phyloP scores from a whole-genome alignment of 2,888 invertebrate genomes.

The Plemyria rubiginata region DNA sequence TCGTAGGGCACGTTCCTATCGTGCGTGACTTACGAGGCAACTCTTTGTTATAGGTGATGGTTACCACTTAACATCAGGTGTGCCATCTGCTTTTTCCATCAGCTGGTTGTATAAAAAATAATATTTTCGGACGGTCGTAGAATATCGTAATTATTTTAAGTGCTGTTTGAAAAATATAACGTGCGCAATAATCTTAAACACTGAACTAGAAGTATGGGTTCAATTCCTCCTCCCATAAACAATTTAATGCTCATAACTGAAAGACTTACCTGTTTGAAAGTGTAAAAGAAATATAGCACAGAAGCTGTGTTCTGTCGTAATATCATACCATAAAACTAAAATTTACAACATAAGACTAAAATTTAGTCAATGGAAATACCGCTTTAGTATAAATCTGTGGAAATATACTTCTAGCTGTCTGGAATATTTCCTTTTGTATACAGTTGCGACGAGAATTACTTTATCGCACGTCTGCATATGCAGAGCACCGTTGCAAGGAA shows the following conservation, averaged over 20 bases:
- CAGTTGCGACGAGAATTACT: conserved; percentile 52
- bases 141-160: too few relatives aligned
- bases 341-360: conserved; percentile 11
- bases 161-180: too few relatives aligned
- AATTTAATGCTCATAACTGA: background rate
- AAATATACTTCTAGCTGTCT: conserved; percentile 48
- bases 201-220: too few relatives aligned
- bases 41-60: too few relatives aligned
- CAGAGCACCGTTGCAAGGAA: conserved; percentile 47
- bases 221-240: background rate
- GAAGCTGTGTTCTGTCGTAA: background rate
- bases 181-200: too few relatives aligned
- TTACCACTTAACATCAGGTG: too few relatives aligned
- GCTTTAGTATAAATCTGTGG: conserved; percentile 48
- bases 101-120: too few relatives aligned
- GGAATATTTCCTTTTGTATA: conserved; percentile 58
- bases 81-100: too few relatives aligned
- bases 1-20: too few relatives aligned
- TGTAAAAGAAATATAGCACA: background rate
- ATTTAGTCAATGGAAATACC: conserved; percentile 42
- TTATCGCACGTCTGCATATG: conserved; percentile 63
- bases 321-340: conserved; percentile 5
- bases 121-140: too few relatives aligned
- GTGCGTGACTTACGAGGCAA: too few relatives aligned
- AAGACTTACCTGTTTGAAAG: background rate